Evolutionary conservation across 2,888 invertebrate species (phyloP), one percentile per base, ranked within the genome.

Genomic region (Hyalella azteca): DNA sequence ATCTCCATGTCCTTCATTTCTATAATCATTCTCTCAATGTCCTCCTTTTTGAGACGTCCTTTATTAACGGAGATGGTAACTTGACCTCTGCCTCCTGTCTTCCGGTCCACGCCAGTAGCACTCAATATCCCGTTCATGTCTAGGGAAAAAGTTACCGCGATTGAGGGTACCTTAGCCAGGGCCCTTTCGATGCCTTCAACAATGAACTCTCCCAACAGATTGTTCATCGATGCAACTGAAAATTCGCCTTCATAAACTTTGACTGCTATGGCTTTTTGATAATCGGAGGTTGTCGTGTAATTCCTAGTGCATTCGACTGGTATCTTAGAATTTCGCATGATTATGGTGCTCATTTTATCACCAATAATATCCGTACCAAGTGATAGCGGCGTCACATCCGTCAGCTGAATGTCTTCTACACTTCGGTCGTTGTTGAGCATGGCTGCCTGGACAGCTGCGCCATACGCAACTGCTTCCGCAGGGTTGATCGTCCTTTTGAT

Each of bases 391-490:
- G 75, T 75, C 7, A 75, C 45, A 19, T 75, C 75, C 13, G 41
- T n/a, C n/a, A 75, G 29, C 4, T 15, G 13, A 5, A 75, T 11
- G 13, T 75, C 75, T 2, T 1, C 45, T 3, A 75, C 45, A 45
- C 39, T n/a, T 22, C 13, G 3, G 26, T 75, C 75, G n/a, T 39
- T 39, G 36, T n/a, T 48, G 3, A 84, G 29, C 45, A 83, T 22
- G 13, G 82, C 80, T 26, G 93, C 92, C 88, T 94, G 92, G 54
- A 90, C 90, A 0, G 93, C 92, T 87, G 93, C 93, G 11, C 75
- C 75, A 7, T 41, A 75, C n/a, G 94, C 93, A 97, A 98, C 85
- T 97, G 90, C 89, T 97, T 96, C 90, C 96, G 97, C 83, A 96
- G 96, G 85, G 95, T 95, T 91, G 97, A 97, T 83, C 88, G 88